These are phyloP conservation scores for Ceryle rudis DNA, from an alignment of 2,797 vertebrate genomes.

Conservation along the genomic window DNA sequence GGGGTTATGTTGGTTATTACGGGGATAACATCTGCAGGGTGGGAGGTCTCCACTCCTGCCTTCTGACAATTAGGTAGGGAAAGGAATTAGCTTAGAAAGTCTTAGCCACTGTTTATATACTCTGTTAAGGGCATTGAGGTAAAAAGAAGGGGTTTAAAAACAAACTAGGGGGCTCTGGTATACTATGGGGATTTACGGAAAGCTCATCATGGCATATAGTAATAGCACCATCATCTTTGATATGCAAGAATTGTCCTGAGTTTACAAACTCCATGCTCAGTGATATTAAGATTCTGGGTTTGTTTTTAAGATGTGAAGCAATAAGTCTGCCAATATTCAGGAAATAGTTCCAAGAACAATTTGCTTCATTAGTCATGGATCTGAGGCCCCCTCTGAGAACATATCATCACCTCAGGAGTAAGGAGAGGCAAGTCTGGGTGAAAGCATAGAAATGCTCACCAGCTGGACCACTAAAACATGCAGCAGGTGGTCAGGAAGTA, in stretches of 20 bases:
- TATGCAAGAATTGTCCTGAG: neutral
- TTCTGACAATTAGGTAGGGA: neutral
- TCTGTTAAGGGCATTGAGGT: neutral
- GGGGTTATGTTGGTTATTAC: accelerated
- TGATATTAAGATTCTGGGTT: neutral
- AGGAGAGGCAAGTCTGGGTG: neutral
- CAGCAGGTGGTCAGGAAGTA: neutral
- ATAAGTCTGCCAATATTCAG: neutral
- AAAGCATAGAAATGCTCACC: neutral
- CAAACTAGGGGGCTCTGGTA: neutral
- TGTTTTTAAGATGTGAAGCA: neutral
- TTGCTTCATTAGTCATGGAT: constrained; percentile 28
- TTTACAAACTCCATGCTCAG: neutral
- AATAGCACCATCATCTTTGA: neutral
- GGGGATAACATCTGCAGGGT: neutral
- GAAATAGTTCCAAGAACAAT: constrained; percentile 4
- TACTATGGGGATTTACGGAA: neutral
- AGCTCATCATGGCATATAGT: accelerated
- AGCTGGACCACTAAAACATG: constrained; percentile 40
- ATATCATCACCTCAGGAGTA: neutral
- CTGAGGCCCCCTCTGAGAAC: neutral
- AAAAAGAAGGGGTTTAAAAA: neutral
- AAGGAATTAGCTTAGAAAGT: neutral
- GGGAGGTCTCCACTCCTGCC: neutral
- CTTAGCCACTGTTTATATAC: neutral